Base-by-base conservation (phyloP, 2,888 invertebrate species). In the Conchocele bisecta region DNA sequence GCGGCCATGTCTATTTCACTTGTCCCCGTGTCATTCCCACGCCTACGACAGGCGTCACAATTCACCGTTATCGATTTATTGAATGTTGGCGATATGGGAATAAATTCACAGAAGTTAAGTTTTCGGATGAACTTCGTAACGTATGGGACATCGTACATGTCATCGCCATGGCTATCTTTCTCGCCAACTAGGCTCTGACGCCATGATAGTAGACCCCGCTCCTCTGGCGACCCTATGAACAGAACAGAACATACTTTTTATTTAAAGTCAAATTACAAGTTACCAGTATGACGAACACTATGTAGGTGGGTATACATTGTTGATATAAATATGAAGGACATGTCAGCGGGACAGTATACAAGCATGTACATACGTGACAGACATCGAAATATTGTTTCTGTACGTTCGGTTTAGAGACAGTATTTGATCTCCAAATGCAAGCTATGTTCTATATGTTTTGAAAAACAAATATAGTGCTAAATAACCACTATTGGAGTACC, bases 181-280 rank as follows among this genome's bases (percentile, higher is more conserved):
- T 60, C 76, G 1, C 42, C 42, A 1, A 65, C 41, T 13, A 65
- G 50, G 33, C 39, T 69, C 24, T 75, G 51, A 39, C 81, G 67
- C 86, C 86, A 86, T 37, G 75, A 65, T 1, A 71, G 24, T 9
- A 86, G 63, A 1, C 86, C 86, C 13, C 86, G 66, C 65, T 84
- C 86, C 61, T 83, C 82, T 1, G 59, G 28, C 0, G 84, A 75
- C 2, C 86, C 86, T 86, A 11, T 35, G 2, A 15, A 17, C 26
- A 17, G 29, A 15, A 57, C 15, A 57, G 15, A 41, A 31, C n/a
- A 31, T 35, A n/a, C 7, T 35, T 54, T 56, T 17, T 39, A n/a
- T 56, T n/a, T 20, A 37, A 15, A n/a, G n/a, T n/a, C n/a, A n/a
- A n/a, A n/a, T n/a, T n/a, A n/a, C n/a, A n/a, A n/a, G n/a, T n/a